Base-by-base conservation (phyloP, 2,888 invertebrate genomes). In the Cosmorhoe ocellata region DNA sequence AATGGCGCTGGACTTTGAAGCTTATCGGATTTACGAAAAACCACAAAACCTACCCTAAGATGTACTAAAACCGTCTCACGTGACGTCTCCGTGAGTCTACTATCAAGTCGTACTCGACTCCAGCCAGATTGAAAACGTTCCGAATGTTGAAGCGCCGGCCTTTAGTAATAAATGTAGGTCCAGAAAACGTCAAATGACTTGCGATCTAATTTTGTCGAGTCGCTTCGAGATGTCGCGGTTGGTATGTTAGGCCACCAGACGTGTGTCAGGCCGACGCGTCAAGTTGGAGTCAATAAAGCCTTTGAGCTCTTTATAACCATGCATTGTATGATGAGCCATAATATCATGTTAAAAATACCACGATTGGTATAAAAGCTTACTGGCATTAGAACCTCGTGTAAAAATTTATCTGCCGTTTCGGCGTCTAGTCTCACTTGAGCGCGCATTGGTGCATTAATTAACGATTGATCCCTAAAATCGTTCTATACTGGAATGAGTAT, bases 341-440 rank as follows among this genome's bases (percentile, higher is more conserved):
- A 11, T 5, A 24, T 10, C 2, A 18, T 28, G 8, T 12, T 36
- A 44, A 7, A 27, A 36, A 37, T 9, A 44, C 22, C 30, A 30
- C 0, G 11, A 4, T 33, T 10, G 9, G 40, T 41, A 42, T 58
- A 58, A 59, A 61, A 61, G 49, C 49, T 30, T 44, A 39, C 14
- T 39, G 32, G 43, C 38, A n/a, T 48, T 13, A 27, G 24, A 30
- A 14, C 38, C 32, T 10, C 11, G 11, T 33, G 46, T 36, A 63
- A 58, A 54, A 67, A 66, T 69, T 67, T 69, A 62, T 60, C 59
- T 49, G 70, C 72, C 74, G 70, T 73, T 76, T 5, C 63, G 71
- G 69, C 71, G 56, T 66, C 71, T 78, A 81, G 63, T 81, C 77
- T 79, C 78, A 78, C 74, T 79, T 74, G 72, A 74, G 70, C 73